Base-by-base conservation (phyloP, 2,797 vertebrate species). In the Melanotaenia boesemani region DNA sequence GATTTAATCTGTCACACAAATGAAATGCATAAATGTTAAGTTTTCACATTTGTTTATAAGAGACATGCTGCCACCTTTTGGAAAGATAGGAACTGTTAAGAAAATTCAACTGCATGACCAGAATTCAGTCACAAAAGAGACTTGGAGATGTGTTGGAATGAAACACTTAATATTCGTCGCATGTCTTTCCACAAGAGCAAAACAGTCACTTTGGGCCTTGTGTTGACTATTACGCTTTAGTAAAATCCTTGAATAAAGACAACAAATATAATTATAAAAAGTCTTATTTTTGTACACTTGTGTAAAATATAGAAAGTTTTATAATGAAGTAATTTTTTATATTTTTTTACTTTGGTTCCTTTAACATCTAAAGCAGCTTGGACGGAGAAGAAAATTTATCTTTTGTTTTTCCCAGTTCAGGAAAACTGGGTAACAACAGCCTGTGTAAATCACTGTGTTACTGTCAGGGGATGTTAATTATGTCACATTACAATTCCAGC, bases 1-100 rank as follows among this genome's bases (percentile, higher is more conserved):
- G 13, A 24, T 84, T 77, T 63, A 48, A 74, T 78, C 88, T 93
- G 79, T 70, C 36, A 66, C 30, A 58, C 39, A 81, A 78, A 80
- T 70, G 0, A 74, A 61, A 70, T 8, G 52, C 22, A 74, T 16
- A 52, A 20, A 50, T 5, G 24, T 72, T n/a, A 32, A 32, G 0
- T 15, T 55, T 59, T 52, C 8, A 2, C 1, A 60, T 16, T 41
- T 15, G 16, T n/a, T 26, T 54, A 52, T 26, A 37, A 61, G 22
- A 13, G 2, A 8, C 36, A 30, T 26, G 13, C 13, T 18, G 4
- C 10, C n/a, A 61, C 28, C 54, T 7, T 13, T 12, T 28, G 18
- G 24, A 18, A 41, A 24, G 4, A 22, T 15, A 22, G 18, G 2
- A 48, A 8, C 6, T 62, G 28, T 20, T 10, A 15, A 32, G 0